phyloP scores from a whole-genome alignment of 1,140 invertebrate species.

The Phthorimaea operculella region DNA sequence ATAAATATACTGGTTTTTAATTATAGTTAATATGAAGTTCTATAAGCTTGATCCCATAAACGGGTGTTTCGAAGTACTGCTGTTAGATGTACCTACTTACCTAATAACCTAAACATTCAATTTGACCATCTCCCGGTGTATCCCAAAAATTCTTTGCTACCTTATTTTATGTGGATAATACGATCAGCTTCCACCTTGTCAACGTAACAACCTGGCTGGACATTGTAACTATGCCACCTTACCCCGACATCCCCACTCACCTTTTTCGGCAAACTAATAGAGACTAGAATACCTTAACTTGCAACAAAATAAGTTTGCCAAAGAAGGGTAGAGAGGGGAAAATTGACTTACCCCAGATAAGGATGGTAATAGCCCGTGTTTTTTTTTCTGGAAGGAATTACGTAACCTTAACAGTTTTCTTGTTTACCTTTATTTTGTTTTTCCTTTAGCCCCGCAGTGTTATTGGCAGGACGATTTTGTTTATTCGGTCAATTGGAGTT shows the following conservation, averaged over 20 bases:
- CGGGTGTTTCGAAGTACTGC: no score
- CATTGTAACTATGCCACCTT: slow-evolving; percentile 30
- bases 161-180: slow-evolving; percentile 67
- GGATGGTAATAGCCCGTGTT: slow-evolving; percentile 56
- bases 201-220: slow-evolving; percentile 59
- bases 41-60: no score
- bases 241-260: no score
- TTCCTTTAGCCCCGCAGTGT: slow-evolving; percentile 5
- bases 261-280: neutral
- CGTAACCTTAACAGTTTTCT: slow-evolving; percentile 50
- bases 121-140: slow-evolving; percentile 30
- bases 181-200: slow-evolving; percentile 63
- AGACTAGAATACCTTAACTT: neutral
- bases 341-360: slow-evolving; percentile 66
- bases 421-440: slow-evolving; percentile 59
- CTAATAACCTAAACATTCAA: no score
- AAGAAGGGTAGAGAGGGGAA: slow-evolving; percentile 44
- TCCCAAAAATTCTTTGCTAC: slow-evolving; percentile 44
- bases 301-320: slow-evolving; percentile 8
- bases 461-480: neutral
- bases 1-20: no score
- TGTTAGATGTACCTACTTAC: no score
- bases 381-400: slow-evolving; percentile 54
- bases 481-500: neutral
- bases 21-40: no score